Percentiles rank a stretch among this genome's conserved stretches.
Evolutionary conservation across 2,113 vertebrate species (phyloP).

Genomic region (Protobothrops flavoviridis): DNA sequence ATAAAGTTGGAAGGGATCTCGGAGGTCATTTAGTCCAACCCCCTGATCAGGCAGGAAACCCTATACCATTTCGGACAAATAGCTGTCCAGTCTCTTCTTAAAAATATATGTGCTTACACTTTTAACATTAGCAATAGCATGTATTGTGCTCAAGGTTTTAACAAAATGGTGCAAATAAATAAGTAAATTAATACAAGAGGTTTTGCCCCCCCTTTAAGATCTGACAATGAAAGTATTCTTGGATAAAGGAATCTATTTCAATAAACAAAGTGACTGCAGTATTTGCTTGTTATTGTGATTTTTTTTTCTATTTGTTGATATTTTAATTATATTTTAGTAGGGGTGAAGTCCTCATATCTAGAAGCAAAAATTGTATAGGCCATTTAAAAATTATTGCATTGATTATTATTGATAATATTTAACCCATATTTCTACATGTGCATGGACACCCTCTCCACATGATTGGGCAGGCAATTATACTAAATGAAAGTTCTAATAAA

Average conservation of each 20-base stretch:
- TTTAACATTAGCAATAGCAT: not conserved
- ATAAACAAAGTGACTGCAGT: not conserved
- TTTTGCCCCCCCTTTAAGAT: not conserved
- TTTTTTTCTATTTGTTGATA: constrained; percentile 9
- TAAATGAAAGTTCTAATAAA: not conserved
- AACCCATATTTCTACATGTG: not conserved
- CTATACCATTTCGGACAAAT: too few relatives aligned
- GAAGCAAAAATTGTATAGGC: constrained; percentile 7
- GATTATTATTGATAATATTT: not conserved
- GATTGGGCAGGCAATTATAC: not conserved
- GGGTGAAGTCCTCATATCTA: not conserved
- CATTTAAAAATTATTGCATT: not conserved
- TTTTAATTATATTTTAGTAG: not conserved
- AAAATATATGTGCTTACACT: not conserved
- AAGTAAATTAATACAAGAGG: not conserved
- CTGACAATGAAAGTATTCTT: not conserved
- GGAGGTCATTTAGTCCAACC: too few relatives aligned
- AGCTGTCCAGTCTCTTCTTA: too few relatives aligned
- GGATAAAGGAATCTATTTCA: not conserved
- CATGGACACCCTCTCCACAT: not conserved
- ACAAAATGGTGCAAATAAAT: not conserved
- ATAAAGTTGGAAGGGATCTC: too few relatives aligned
- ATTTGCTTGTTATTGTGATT: not conserved
- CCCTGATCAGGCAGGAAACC: too few relatives aligned
- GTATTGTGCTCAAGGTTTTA: not conserved